Evolutionary conservation across 1,140 invertebrate species (phyloP).

Genomic region (Nephila pilipes): DNA sequence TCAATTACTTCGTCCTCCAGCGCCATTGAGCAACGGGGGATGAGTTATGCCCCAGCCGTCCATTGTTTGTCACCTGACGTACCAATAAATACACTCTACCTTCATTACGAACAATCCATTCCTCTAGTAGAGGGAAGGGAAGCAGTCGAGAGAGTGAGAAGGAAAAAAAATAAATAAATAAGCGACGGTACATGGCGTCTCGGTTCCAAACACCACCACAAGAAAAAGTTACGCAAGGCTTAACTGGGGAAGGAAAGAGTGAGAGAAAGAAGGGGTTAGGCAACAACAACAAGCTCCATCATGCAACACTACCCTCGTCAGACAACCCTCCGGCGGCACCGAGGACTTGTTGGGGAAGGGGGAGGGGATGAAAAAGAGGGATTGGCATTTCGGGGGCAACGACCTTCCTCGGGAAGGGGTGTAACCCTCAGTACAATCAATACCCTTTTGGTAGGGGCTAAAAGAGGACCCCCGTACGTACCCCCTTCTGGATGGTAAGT

Average conservation of each 20-base stretch:
- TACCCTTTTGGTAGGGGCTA: constrained; percentile 35
- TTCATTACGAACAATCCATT: constrained; percentile 35
- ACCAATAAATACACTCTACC: constrained; percentile 19
- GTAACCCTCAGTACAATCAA: constrained; percentile 40
- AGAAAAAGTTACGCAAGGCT: constrained; percentile 32
- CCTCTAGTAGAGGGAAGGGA: background rate
- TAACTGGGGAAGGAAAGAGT: background rate
- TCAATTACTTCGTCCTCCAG: constrained; percentile 12
- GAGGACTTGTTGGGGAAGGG: constrained; percentile 26
- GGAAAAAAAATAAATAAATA: background rate
- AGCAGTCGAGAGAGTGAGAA: background rate
- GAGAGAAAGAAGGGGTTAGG: background rate
- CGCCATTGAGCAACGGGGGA: background rate
- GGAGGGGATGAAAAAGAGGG: background rate
- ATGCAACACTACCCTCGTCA: constrained; percentile 1
- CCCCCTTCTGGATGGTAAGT: constrained; percentile 32
- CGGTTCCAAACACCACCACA: background rate
- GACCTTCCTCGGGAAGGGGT: background rate
- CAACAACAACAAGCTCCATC: constrained; percentile 32
- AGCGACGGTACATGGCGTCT: background rate
- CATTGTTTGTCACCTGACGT: constrained; percentile 37
- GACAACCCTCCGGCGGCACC: constrained; percentile 11
- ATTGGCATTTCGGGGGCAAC: background rate
- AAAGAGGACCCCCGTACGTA: background rate
- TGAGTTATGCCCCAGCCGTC: background rate